Conservation (phyloP, 2,888 invertebrate species). For the Drepana falcataria region DNA sequence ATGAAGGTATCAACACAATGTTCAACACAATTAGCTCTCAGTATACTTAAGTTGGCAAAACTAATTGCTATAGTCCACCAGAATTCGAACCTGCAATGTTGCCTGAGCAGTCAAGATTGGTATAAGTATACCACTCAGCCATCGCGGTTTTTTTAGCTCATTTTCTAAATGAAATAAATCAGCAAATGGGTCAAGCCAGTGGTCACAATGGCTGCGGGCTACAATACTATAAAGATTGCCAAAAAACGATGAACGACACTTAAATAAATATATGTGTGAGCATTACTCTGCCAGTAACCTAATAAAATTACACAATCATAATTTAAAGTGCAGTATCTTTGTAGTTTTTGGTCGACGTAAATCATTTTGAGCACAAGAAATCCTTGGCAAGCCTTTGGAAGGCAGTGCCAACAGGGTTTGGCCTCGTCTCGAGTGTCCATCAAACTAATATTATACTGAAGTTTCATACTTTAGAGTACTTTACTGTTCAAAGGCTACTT, state of each 20-base stretch:
- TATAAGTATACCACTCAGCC: too few relatives aligned
- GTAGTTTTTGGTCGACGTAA: not conserved
- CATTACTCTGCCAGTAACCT: not conserved
- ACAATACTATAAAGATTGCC: too few relatives aligned
- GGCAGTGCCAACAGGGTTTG: not conserved
- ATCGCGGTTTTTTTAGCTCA: too few relatives aligned
- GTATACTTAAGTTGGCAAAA: too few relatives aligned
- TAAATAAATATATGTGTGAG: not conserved
- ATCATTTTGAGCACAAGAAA: not conserved
- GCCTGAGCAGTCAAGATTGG: too few relatives aligned
- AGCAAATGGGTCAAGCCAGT: too few relatives aligned
- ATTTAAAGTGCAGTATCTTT: not conserved
- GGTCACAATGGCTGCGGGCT: too few relatives aligned
- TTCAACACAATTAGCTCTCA: too few relatives aligned
- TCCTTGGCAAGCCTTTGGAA: not conserved
- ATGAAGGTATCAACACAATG: not conserved
- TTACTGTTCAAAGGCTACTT: not conserved
- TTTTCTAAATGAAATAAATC: too few relatives aligned
- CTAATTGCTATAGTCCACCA: too few relatives aligned
- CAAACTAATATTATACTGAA: constrained; percentile 1
- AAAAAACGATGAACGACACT: too few relatives aligned
- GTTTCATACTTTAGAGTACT: not conserved
- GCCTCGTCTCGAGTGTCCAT: not conserved
- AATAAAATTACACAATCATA: not conserved
- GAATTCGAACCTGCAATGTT: too few relatives aligned